A percentile compares a stretch with the other conserved stretches of the same genome.
Evolutionary conservation across 2,113 vertebrate genomes (phyloP).

Genomic region (Platichthys stellatus): DNA sequence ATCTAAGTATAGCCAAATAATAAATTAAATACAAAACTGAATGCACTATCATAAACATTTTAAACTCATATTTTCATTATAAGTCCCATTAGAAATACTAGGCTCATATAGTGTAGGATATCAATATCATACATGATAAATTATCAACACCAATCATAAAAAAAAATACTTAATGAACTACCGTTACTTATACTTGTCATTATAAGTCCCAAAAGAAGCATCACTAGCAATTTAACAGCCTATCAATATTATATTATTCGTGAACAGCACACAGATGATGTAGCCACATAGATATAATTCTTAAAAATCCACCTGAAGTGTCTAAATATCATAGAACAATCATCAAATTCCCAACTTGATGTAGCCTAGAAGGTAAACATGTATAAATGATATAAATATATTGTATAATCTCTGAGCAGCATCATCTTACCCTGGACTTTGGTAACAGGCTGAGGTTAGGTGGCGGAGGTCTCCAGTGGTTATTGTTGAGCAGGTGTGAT

Average conservation of each 20-base stretch:
- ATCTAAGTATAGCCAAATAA: too few species aligned
- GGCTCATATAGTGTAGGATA: too few species aligned
- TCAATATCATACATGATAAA: neutral
- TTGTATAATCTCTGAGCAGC: neutral
- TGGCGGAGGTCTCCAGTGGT: conserved; percentile 56
- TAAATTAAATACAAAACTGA: too few species aligned
- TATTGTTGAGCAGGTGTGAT: conserved; percentile 56
- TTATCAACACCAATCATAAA: neutral
- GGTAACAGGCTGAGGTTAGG: conserved; percentile 63
- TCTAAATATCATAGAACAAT: neutral
- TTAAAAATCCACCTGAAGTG: neutral
- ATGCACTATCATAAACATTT: neutral
- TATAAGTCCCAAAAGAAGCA: too few species aligned
- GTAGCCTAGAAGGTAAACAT: neutral
- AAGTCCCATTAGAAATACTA: neutral
- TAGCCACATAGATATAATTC: too few species aligned
- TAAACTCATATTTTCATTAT: neutral
- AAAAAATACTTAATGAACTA: neutral
- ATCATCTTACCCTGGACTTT: conserved; percentile 73
- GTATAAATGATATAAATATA: neutral
- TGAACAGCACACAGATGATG: too few species aligned
- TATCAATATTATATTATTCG: too few species aligned
- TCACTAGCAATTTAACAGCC: too few species aligned
- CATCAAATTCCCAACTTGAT: neutral
- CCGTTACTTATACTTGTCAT: neutral